Conservation (phyloP, 2,888 invertebrate species). For the Geophilus truncorum region DNA sequence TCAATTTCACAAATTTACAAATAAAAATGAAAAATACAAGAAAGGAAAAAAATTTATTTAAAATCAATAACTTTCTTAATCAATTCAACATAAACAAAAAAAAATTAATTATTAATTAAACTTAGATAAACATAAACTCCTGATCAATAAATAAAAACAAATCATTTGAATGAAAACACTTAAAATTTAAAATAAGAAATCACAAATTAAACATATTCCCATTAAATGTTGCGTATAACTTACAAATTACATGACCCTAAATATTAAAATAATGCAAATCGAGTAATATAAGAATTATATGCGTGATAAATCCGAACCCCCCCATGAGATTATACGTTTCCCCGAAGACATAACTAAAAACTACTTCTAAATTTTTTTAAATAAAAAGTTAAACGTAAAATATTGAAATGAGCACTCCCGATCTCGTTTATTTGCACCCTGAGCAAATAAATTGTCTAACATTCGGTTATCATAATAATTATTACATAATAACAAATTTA, state of each 20-base stretch:
- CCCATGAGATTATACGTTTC: too few species aligned
- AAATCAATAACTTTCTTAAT: neutral
- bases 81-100: neutral
- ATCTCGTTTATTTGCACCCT: neutral
- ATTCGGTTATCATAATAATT: too few species aligned
- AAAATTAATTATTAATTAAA: too few species aligned
- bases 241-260: too few species aligned
- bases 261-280: too few species aligned
- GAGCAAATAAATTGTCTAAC: neutral
- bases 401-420: neutral
- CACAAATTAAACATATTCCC: neutral
- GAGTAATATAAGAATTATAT: too few species aligned
- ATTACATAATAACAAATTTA: too few species aligned
- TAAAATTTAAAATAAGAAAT: neutral
- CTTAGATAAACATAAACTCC: neutral
- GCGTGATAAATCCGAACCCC: too few species aligned
- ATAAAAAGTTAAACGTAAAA: neutral
- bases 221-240: too few species aligned
- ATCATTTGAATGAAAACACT: neutral
- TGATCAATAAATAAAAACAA: conserved; percentile 1
- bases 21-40: neutral
- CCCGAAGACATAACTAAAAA: too few species aligned
- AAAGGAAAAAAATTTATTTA: conserved; percentile 25
- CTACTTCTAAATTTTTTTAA: neutral
- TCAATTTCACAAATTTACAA: neutral